These are phyloP conservation scores for Zoanthus sociatus DNA, from an alignment of 92 coral and sea anemone genomes.

Conservation along the genomic window DNA sequence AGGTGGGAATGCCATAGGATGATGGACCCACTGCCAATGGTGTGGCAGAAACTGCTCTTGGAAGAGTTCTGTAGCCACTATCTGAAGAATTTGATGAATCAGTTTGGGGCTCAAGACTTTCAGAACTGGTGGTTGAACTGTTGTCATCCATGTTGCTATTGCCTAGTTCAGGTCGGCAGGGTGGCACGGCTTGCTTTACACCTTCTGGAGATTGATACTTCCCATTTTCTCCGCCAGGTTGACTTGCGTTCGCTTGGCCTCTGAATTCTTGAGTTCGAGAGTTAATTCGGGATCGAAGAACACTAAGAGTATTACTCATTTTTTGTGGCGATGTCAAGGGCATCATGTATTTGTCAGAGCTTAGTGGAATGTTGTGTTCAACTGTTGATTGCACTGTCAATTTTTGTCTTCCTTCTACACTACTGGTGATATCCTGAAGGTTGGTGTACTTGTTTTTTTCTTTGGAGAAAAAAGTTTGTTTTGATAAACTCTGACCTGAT, in stretches of 20 bases:
- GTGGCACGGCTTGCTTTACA: neutral
- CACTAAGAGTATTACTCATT: conserved; percentile 13
- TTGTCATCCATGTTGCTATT: conserved; percentile 3
- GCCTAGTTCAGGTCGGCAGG: conserved; percentile 1
- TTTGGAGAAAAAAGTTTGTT: neutral
- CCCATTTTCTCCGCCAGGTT: neutral
- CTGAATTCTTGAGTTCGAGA: conserved; percentile 39
- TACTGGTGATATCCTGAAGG: neutral
- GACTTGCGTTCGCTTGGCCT: neutral
- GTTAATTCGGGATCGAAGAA: conserved; percentile 38
- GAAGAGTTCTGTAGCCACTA: conserved; percentile 36
- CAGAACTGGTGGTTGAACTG: conserved; percentile 38
- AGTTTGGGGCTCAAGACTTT: conserved; percentile 26
- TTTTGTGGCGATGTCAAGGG: neutral
- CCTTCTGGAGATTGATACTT: neutral
- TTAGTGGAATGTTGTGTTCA: neutral
- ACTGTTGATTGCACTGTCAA: neutral
- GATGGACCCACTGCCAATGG: conserved; percentile 51
- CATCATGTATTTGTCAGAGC: neutral
- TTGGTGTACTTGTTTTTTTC: neutral
- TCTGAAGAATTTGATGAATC: conserved; percentile 41
- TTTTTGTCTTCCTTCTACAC: neutral
- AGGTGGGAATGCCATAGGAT: conserved; percentile 78
- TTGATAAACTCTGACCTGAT: neutral
- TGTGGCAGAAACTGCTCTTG: conserved; percentile 15